phyloP scores from a whole-genome alignment of 2,113 vertebrate genomes.

The Boleophthalmus pectinirostris region DNA sequence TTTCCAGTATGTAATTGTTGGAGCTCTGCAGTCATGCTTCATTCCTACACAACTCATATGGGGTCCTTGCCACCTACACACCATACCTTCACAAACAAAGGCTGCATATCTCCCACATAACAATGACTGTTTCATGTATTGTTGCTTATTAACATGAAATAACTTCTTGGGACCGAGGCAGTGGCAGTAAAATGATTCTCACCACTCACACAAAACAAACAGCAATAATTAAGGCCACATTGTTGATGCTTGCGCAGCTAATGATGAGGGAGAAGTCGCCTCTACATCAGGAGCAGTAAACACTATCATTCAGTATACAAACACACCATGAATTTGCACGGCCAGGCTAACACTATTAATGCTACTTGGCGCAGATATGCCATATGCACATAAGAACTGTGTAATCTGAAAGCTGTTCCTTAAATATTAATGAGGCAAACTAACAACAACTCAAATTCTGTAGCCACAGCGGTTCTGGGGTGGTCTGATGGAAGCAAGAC shows the following conservation, averaged over 20 bases:
- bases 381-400: not conserved
- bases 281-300: conserved; percentile 41
- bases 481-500: too few relatives aligned
- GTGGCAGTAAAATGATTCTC: conserved; percentile 62
- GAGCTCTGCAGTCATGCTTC: conserved; percentile 22
- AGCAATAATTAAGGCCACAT: conserved; percentile 58
- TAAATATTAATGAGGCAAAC: too few relatives aligned
- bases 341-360: conserved; percentile 41
- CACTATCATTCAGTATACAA: conserved; percentile 36
- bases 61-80: conserved; percentile 23
- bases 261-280: conserved; percentile 49
- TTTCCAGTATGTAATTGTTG: conserved; percentile 9
- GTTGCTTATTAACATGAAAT: conserved; percentile 62
- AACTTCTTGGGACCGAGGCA: conserved; percentile 45
- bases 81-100: not conserved
- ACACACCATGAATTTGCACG: conserved; percentile 46
- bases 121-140: conserved; percentile 52
- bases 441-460: too few relatives aligned
- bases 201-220: conserved; percentile 39
- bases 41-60: conserved; percentile 32
- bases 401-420: not conserved
- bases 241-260: conserved; percentile 53
- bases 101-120: conserved; percentile 51
- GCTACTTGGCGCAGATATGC: not conserved
- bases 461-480: too few relatives aligned